These are phyloP conservation scores for Mionectes macconnelli DNA, from an alignment of 2,113 vertebrate species.

Conservation along the genomic window DNA sequence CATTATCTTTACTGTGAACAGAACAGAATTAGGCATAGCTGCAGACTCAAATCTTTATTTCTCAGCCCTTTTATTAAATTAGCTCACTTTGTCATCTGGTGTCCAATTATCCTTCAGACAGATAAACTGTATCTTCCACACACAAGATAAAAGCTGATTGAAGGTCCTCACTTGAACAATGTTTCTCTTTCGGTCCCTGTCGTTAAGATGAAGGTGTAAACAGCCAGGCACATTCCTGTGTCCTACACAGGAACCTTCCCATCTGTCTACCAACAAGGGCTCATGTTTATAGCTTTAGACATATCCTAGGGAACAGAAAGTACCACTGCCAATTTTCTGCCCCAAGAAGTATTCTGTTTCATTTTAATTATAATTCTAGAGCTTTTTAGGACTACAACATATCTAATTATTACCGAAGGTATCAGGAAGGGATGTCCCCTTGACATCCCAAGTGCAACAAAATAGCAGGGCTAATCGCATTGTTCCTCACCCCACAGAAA, in stretches of 20 bases:
- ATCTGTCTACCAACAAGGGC: neutral
- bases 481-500: neutral
- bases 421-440: neutral
- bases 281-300: neutral
- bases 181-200: neutral
- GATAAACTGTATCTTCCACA: neutral
- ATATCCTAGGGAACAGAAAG: neutral
- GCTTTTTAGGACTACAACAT: neutral
- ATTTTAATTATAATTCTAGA: constrained; percentile 36
- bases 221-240: neutral
- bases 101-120: constrained; percentile 2
- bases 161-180: neutral
- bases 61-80: constrained; percentile 1
- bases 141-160: neutral
- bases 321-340: neutral
- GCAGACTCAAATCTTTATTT: neutral
- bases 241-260: neutral
- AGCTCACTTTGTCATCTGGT: neutral
- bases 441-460: neutral
- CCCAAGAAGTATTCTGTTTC: neutral
- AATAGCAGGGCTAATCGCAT: neutral
- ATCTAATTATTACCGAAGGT: constrained; percentile 3
- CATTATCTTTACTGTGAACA: neutral
- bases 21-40: neutral
- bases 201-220: neutral